Percentiles rank a stretch among this genome's conserved stretches.
phyloP scores from a whole-genome alignment of 2,113 vertebrate species.

The Epinephelus lanceolatus region DNA sequence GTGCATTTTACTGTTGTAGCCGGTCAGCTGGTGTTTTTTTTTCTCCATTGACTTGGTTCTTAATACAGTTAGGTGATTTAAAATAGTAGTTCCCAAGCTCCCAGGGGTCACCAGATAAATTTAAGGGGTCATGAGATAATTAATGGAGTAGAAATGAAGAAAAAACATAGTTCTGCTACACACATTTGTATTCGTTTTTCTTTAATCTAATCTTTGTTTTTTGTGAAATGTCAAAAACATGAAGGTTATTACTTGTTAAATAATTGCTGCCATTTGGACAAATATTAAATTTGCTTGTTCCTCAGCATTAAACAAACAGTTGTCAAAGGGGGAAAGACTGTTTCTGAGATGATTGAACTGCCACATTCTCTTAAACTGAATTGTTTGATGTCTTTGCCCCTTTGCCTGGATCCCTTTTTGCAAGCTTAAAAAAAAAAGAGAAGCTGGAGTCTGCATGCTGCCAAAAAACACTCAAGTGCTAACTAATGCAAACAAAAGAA shows the following conservation, averaged over 20 bases:
- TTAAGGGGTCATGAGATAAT: neutral
- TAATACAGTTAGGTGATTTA: neutral
- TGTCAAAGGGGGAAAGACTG: neutral
- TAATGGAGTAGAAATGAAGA: neutral
- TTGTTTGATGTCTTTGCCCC: conserved; percentile 22
- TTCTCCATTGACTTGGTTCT: neutral
- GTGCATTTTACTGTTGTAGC: neutral
- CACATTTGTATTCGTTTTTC: neutral
- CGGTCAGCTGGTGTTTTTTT: neutral
- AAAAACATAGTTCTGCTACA: neutral
- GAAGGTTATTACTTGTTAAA: conserved; percentile 8
- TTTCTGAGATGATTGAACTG: conserved; percentile 39
- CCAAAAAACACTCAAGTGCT: conserved; percentile 57
- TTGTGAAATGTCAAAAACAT: neutral
- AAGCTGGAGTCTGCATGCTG: conserved; percentile 17
- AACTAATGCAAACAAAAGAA: conserved; percentile 56
- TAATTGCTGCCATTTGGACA: conserved; percentile 18
- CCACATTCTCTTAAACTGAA: conserved; percentile 22
- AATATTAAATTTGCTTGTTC: conserved; percentile 13
- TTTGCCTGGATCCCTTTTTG: conserved; percentile 29
- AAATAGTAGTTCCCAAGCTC: neutral
- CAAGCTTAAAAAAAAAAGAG: conserved; percentile 30
- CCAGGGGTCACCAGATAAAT: too few relatives aligned
- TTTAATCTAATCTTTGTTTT: neutral
- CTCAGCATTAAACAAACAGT: conserved; percentile 10